phyloP scores from a whole-genome alignment of 2,888 invertebrate genomes.

The Microctonus aethiopoides region DNA sequence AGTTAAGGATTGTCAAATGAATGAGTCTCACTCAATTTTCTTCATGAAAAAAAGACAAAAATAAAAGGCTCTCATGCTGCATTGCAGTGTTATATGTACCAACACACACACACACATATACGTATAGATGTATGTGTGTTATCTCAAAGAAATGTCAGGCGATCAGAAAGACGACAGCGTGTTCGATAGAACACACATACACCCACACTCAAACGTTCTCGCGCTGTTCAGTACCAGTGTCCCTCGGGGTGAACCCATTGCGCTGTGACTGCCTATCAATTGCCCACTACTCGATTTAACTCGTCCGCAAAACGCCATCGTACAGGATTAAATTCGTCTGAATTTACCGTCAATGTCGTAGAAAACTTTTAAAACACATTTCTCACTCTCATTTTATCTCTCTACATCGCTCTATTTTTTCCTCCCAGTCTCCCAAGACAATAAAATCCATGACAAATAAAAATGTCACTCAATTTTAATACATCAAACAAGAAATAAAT shows the following conservation, averaged over 20 bases:
- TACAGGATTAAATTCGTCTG: constrained; percentile 41
- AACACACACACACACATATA: too few relatives aligned
- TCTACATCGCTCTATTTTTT: constrained; percentile 2
- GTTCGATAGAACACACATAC: constrained; percentile 16
- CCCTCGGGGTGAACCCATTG: constrained; percentile 53
- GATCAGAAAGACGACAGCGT: constrained; percentile 20
- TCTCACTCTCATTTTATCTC: constrained; percentile 9
- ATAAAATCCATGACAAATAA: too few relatives aligned
- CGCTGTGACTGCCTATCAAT: constrained; percentile 57
- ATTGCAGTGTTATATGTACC: too few relatives aligned
- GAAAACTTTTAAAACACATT: constrained; percentile 23
- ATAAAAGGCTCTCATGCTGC: too few relatives aligned
- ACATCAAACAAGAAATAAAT: too few relatives aligned
- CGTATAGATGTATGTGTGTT: constrained; percentile 1
- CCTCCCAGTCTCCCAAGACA: not conserved
- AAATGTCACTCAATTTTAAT: too few relatives aligned
- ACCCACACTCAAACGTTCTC: too few relatives aligned
- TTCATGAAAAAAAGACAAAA: too few relatives aligned
- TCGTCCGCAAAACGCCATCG: constrained; percentile 47
- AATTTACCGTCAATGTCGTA: constrained; percentile 30
- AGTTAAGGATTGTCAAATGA: too few relatives aligned
- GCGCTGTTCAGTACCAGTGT: constrained; percentile 49
- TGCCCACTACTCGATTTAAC: constrained; percentile 50
- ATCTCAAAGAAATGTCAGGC: too few relatives aligned
- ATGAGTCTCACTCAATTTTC: too few relatives aligned